These are phyloP conservation scores for Mythimna lalbum DNA, from an alignment of 2,888 invertebrate genomes.

Conservation along the genomic window DNA sequence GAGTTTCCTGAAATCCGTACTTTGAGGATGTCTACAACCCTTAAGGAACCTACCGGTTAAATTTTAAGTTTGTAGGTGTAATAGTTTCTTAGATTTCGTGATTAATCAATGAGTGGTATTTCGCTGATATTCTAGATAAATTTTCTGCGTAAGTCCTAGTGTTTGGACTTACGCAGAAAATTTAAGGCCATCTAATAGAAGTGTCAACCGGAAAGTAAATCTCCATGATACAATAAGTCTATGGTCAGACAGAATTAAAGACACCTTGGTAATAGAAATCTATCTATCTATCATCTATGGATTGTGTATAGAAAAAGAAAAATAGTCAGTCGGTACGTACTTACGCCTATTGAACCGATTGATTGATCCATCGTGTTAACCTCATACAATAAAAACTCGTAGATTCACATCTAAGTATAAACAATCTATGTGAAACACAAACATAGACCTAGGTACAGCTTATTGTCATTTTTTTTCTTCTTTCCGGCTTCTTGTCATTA, in stretches of 20 bases:
- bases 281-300: not conserved
- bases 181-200: not conserved
- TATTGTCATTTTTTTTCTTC: too few species aligned
- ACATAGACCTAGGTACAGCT: not conserved
- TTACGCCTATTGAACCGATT: not conserved
- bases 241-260: not conserved
- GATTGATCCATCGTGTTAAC: slow-evolving; percentile 15
- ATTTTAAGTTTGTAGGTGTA: too few species aligned
- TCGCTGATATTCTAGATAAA: too few species aligned
- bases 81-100: too few species aligned
- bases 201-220: too few species aligned
- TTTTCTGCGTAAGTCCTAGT: too few species aligned
- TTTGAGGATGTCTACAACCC: too few species aligned
- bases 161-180: too few species aligned
- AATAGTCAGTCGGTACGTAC: not conserved
- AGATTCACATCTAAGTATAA: slow-evolving; percentile 11
- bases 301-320: not conserved
- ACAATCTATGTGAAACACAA: not conserved
- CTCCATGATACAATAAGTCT: not conserved
- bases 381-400: slow-evolving; percentile 31
- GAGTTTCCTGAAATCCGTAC: too few species aligned
- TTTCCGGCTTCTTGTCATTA: not conserved
- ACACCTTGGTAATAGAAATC: slow-evolving; percentile 6
- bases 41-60: too few species aligned
- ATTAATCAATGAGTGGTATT: too few species aligned